These are phyloP conservation scores for Macaria liturata DNA, from an alignment of 2,888 invertebrate genomes.

Conservation along the genomic window DNA sequence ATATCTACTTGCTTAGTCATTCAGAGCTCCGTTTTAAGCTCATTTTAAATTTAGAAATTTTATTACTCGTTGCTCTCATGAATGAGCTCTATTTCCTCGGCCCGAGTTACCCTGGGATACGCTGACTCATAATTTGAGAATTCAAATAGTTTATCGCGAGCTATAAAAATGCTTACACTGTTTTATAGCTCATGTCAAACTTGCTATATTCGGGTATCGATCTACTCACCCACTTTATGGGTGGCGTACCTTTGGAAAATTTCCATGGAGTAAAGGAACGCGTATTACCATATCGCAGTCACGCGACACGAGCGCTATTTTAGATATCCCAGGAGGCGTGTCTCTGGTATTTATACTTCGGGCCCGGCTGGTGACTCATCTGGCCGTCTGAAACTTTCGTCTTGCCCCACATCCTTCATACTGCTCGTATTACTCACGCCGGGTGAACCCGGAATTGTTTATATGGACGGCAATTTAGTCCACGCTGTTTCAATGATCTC, in stretches of 20 bases:
- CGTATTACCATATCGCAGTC: constrained; percentile 64
- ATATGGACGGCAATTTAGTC: constrained; percentile 36
- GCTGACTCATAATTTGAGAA: constrained; percentile 14
- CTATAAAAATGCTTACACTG: constrained; percentile 17
- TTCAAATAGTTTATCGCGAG: constrained; percentile 8
- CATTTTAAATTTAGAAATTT: constrained; percentile 10
- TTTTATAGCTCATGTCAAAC: constrained; percentile 24
- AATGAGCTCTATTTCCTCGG: constrained; percentile 13
- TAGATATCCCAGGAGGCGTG: constrained; percentile 78
- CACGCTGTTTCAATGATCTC: constrained; percentile 27
- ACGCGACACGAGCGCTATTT: constrained; percentile 78
- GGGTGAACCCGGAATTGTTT: constrained; percentile 75
- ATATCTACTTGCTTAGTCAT: constrained; percentile 32
- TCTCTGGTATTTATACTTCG: constrained; percentile 77
- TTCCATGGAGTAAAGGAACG: constrained; percentile 50
- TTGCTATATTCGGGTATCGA: constrained; percentile 37
- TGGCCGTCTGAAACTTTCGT: constrained; percentile 74
- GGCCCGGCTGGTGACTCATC: constrained; percentile 71
- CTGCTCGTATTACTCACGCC: constrained; percentile 74
- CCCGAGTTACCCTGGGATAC: constrained; percentile 12
- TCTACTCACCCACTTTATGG: constrained; percentile 39
- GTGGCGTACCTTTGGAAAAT: constrained; percentile 41
- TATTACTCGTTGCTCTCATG: constrained; percentile 7
- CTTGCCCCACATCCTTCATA: constrained; percentile 79
- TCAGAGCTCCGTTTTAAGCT: constrained; percentile 15